Percentiles rank a stretch among this genome's conserved stretches.
Conservation (phyloP, 2,888 invertebrate species). For the Agrochola lota region DNA sequence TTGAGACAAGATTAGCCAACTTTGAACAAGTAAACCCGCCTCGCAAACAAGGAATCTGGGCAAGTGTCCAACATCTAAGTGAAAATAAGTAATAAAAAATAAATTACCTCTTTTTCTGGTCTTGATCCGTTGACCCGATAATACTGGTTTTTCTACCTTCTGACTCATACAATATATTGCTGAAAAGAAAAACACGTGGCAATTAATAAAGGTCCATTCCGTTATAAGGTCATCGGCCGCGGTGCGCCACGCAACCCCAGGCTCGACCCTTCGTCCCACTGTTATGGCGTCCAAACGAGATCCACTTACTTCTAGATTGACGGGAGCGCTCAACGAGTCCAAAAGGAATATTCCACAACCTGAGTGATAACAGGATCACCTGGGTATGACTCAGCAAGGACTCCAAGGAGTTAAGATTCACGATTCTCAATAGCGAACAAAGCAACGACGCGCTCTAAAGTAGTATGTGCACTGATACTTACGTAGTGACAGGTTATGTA, state of each 20-base stretch:
- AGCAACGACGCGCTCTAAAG: conserved; percentile 73
- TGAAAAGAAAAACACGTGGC: conserved; percentile 91
- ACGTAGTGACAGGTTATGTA: conserved; percentile 91
- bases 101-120: conserved; percentile 99
- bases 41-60: conserved; percentile 50
- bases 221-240: conserved; percentile 86
- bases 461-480: conserved; percentile 84
- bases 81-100: conserved; percentile 59
- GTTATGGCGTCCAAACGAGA: conserved; percentile 77
- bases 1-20: conserved; percentile 25
- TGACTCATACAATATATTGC: conserved; percentile 99
- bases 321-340: conserved; percentile 70
- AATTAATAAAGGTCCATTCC: conserved; percentile 79
- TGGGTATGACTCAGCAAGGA: conserved; percentile 76
- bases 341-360: conserved; percentile 70
- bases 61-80: conserved; percentile 55
- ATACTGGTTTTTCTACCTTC: conserved; percentile 99
- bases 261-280: conserved; percentile 71
- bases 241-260: conserved; percentile 67
- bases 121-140: conserved; percentile 99
- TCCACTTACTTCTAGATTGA: conserved; percentile 77
- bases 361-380: conserved; percentile 67
- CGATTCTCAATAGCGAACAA: conserved; percentile 69
- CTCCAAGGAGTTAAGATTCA: conserved; percentile 61
- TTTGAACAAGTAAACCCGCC: conserved; percentile 31